These are phyloP conservation scores for Didymodactylos carnosus DNA, from an alignment of 2,888 invertebrate species.

Conservation along the genomic window DNA sequence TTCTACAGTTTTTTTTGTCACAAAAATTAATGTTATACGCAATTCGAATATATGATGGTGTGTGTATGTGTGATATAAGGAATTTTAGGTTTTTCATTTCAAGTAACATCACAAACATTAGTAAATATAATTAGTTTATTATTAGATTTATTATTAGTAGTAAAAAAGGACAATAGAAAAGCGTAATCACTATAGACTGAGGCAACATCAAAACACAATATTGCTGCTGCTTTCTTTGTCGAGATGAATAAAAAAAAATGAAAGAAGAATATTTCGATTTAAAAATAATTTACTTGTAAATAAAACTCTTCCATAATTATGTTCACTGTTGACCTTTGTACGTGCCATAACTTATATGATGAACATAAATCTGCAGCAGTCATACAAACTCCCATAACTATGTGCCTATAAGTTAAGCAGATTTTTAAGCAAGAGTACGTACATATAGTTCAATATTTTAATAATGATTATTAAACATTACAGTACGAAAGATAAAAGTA, in stretches of 20 bases:
- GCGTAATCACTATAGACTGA: background rate
- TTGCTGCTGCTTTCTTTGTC: too few relatives aligned
- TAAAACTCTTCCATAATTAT: slow-evolving; percentile 24
- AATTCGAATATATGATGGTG: too few relatives aligned
- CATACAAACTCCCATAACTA: slow-evolving; percentile 20
- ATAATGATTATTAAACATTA: too few relatives aligned
- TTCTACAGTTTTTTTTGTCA: slow-evolving; percentile 20
- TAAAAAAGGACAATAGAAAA: background rate
- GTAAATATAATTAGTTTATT: background rate
- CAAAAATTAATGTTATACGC: too few relatives aligned
- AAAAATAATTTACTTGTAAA: slow-evolving; percentile 17
- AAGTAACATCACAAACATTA: background rate
- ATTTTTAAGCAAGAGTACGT: too few relatives aligned
- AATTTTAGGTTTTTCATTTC: background rate
- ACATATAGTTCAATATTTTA: too few relatives aligned
- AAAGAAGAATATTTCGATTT: background rate
- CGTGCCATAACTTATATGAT: slow-evolving; percentile 20
- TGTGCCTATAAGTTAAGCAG: too few relatives aligned
- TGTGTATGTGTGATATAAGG: background rate
- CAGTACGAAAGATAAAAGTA: background rate
- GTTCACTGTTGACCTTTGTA: slow-evolving; percentile 18
- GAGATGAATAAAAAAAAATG: too few relatives aligned
- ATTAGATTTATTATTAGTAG: too few relatives aligned
- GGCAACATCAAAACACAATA: too few relatives aligned
- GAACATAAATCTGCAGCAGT: slow-evolving; percentile 22